phyloP scores from a whole-genome alignment of 2,888 invertebrate genomes.

The Osedax fenrisi region DNA sequence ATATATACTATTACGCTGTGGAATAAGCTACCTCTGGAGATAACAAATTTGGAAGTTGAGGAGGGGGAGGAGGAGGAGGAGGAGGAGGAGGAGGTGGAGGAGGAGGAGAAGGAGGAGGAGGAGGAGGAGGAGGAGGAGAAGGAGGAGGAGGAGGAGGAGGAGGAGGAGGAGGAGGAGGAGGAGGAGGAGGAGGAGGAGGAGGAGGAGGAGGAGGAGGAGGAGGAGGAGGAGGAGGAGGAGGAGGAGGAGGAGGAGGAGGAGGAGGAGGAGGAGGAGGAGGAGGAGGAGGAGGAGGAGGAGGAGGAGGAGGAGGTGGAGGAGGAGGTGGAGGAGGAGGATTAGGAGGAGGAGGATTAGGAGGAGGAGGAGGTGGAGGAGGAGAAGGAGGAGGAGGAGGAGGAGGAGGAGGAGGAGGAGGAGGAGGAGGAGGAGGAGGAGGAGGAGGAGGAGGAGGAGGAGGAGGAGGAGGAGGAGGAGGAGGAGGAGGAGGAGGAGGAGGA shows the following conservation, averaged over 20 bases:
- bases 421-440: constrained; percentile 26
- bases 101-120: constrained; percentile 3
- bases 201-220: constrained; percentile 24
- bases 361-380: constrained; percentile 20
- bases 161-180: constrained; percentile 26
- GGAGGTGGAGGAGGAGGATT: constrained; percentile 17
- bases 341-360: constrained; percentile 23
- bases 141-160: constrained; percentile 25
- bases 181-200: constrained; percentile 24
- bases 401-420: constrained; percentile 24
- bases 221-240: constrained; percentile 27
- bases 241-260: constrained; percentile 24
- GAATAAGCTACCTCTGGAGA: too few relatives aligned
- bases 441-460: constrained; percentile 24
- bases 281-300: constrained; percentile 19
- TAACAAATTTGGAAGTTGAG: too few relatives aligned
- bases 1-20: too few relatives aligned
- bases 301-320: constrained; percentile 24
- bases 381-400: constrained; percentile 22
- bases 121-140: constrained; percentile 23
- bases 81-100: background rate
- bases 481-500: constrained; percentile 27
- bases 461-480: constrained; percentile 24
- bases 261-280: constrained; percentile 22
- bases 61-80: background rate